phyloP scores from a whole-genome alignment of 2,888 invertebrate species.

The Phlogophora meticulosa region DNA sequence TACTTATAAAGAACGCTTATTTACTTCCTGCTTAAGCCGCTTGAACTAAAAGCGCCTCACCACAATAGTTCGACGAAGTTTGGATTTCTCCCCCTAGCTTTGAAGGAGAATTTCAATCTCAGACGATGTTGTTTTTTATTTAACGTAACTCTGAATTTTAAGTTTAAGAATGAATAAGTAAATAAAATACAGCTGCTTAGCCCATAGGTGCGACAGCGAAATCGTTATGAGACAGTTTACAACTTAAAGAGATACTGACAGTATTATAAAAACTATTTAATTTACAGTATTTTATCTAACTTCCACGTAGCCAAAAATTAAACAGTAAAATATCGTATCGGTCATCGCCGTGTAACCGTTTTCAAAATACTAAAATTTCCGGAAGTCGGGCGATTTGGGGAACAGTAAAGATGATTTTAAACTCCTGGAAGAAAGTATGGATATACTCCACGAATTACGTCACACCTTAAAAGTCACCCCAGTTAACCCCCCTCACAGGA shows the following conservation, averaged over 20 bases:
- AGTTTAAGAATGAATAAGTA: slow-evolving; percentile 14
- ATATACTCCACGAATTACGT: no score
- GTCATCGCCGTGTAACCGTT: no score
- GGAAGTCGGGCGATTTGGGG: no score
- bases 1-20: not conserved
- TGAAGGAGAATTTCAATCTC: slow-evolving; percentile 41
- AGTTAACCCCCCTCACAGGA: no score
- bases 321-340: no score
- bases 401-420: no score
- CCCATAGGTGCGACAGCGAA: not conserved
- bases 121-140: slow-evolving; percentile 22
- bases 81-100: slow-evolving; percentile 22
- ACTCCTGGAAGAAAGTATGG: no score
- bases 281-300: no score
- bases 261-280: no score
- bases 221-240: not conserved
- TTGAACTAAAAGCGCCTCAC: slow-evolving; percentile 40
- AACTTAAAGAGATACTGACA: not conserved
- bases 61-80: slow-evolving; percentile 58
- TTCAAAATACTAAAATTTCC: no score
- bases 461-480: no score
- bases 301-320: no score
- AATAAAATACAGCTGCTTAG: not conserved
- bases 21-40: slow-evolving; percentile 26
- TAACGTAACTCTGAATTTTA: slow-evolving; percentile 11